These are phyloP conservation scores for Thumatha senex DNA, from an alignment of 2,888 invertebrate genomes.

Conservation along the genomic window DNA sequence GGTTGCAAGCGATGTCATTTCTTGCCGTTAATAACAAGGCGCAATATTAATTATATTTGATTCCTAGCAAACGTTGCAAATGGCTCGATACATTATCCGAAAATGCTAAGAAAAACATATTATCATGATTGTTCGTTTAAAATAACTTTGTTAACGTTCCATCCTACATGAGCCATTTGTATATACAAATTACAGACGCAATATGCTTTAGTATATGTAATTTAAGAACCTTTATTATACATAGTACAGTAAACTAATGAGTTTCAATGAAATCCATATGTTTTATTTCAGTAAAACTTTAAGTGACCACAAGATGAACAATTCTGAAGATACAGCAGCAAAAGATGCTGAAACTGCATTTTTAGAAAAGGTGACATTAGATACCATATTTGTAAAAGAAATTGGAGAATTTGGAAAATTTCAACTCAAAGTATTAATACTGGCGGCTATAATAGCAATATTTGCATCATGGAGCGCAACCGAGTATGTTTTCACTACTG, in stretches of 20 bases:
- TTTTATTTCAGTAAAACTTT: not conserved
- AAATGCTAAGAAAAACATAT: too few species aligned
- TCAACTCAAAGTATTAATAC: constrained; percentile 51
- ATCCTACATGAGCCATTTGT: too few species aligned
- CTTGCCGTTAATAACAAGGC: too few species aligned
- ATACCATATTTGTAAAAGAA: constrained; percentile 61
- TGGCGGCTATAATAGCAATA: constrained; percentile 50
- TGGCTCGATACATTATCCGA: too few species aligned
- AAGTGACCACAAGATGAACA: not conserved
- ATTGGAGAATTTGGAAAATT: constrained; percentile 67
- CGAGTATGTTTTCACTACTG: constrained; percentile 68
- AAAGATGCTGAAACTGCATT: not conserved
- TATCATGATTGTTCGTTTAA: too few species aligned
- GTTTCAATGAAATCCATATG: not conserved
- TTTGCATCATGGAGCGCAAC: constrained; percentile 57
- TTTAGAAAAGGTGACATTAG: constrained; percentile 48
- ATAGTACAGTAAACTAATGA: not conserved
- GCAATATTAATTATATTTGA: too few species aligned
- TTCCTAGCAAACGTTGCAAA: too few species aligned
- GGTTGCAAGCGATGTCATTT: too few species aligned
- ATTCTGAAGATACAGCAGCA: not conserved
- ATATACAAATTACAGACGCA: too few species aligned
- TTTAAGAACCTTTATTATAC: too few species aligned
- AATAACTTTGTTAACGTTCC: too few species aligned
- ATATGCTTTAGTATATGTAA: too few species aligned